phyloP scores from a whole-genome alignment of 2,113 vertebrate genomes.

The Cyanoramphus novaezelandiae region DNA sequence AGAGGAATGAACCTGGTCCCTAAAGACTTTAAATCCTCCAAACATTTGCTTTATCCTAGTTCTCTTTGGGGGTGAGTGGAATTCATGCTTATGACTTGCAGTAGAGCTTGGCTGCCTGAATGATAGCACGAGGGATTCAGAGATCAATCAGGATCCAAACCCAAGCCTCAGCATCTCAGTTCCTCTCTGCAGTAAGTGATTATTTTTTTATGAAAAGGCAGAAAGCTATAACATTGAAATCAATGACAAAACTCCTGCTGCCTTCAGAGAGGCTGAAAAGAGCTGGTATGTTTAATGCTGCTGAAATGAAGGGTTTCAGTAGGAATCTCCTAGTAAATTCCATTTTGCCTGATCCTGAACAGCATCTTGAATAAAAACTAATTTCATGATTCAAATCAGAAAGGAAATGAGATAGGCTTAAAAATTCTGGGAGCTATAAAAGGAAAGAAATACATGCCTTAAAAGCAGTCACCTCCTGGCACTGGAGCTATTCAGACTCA shows the following conservation, averaged over 20 bases:
- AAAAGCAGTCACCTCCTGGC: not conserved
- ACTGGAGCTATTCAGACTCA: not conserved
- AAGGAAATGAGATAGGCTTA: not conserved
- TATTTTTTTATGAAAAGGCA: constrained; percentile 17
- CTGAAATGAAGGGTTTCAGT: not conserved
- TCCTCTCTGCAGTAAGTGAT: not conserved
- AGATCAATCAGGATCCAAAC: constrained; percentile 23
- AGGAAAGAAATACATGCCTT: not conserved
- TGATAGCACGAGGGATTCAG: constrained; percentile 23
- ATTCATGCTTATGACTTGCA: not conserved
- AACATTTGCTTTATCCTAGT: constrained; percentile 25
- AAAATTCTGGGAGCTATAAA: not conserved
- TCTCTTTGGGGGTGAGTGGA: not conserved
- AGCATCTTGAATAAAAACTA: not conserved
- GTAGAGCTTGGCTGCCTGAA: not conserved
- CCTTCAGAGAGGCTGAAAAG: not conserved
- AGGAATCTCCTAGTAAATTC: not conserved
- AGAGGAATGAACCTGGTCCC: not conserved
- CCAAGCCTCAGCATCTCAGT: not conserved
- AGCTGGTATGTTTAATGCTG: not conserved
- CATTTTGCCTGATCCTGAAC: not conserved
- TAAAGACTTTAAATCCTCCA: constrained; percentile 28
- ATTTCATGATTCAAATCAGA: not conserved
- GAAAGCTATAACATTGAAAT: not conserved
- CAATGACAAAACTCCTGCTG: not conserved